Evolutionary conservation across 2,888 invertebrate species (phyloP).

Genomic region (Brachyopa scutellaris): DNA sequence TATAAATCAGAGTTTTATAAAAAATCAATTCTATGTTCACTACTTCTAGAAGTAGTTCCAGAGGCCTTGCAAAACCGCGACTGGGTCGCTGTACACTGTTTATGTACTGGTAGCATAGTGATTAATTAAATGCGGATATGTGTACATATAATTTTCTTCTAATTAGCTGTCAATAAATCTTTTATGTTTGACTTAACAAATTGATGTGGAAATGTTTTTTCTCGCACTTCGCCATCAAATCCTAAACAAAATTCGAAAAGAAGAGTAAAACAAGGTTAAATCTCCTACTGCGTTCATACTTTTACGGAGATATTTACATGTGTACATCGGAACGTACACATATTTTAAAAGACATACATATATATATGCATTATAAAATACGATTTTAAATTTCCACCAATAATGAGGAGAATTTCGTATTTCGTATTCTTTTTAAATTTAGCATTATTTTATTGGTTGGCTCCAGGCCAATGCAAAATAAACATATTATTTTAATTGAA

Average conservation of each 20-base stretch:
- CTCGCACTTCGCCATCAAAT: too few species aligned
- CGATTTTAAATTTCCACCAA: too few species aligned
- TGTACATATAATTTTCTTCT: background rate
- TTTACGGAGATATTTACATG: background rate
- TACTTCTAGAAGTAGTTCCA: too few species aligned
- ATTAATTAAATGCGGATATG: background rate
- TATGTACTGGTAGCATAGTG: too few species aligned
- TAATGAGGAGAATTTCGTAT: slow-evolving; percentile 27
- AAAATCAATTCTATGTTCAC: too few species aligned
- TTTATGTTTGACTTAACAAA: background rate
- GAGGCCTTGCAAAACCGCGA: too few species aligned
- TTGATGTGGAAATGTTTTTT: background rate
- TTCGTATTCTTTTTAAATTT: slow-evolving; percentile 52
- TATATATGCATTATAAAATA: too few species aligned
- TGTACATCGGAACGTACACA: too few species aligned
- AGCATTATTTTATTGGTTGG: slow-evolving; percentile 71
- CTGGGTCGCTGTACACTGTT: too few species aligned
- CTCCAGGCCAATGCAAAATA: slow-evolving; percentile 67
- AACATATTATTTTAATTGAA: slow-evolving; percentile 64
- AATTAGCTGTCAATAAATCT: slow-evolving; percentile 16
- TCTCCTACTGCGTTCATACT: background rate
- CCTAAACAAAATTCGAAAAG: too few species aligned
- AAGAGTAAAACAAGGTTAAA: slow-evolving; percentile 1
- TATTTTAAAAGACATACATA: background rate
- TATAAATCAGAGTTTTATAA: too few species aligned